phyloP scores from a whole-genome alignment of 2,888 invertebrate species.

The Xanthia togata region DNA sequence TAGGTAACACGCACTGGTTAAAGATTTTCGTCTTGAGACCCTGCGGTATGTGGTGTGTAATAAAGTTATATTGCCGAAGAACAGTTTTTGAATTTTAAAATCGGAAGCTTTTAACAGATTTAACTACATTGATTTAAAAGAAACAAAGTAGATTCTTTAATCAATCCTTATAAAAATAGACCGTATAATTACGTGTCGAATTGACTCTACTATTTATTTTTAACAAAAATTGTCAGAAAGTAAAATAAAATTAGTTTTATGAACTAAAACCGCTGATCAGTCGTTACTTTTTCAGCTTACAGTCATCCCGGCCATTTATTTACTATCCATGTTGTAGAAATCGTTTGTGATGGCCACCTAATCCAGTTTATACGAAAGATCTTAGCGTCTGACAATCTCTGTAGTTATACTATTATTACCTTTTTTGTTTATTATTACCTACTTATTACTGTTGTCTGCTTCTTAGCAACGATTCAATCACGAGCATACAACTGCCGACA shows the following conservation, averaged over 20 bases:
- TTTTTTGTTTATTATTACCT: no score
- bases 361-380: not conserved
- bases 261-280: not conserved
- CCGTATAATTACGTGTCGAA: not conserved
- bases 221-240: not conserved
- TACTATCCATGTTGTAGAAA: conserved; percentile 7
- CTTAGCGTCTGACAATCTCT: not conserved
- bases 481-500: not conserved
- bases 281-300: conserved; percentile 26
- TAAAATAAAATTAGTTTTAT: conserved; percentile 3
- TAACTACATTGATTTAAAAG: not conserved
- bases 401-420: not conserved
- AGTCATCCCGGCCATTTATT: conserved; percentile 29
- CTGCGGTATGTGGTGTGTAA: no score
- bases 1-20: no score
- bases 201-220: not conserved
- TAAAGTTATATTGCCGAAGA: not conserved
- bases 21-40: no score
- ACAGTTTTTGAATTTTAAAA: not conserved
- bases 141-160: not conserved
- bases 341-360: not conserved
- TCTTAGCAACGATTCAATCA: not conserved
- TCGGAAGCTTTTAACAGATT: not conserved
- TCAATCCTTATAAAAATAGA: not conserved
- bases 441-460: not conserved